A percentile compares a stretch with the other conserved stretches of the same genome.
phyloP scores from a whole-genome alignment of 2,113 vertebrate genomes.

The Alectura lathami region DNA sequence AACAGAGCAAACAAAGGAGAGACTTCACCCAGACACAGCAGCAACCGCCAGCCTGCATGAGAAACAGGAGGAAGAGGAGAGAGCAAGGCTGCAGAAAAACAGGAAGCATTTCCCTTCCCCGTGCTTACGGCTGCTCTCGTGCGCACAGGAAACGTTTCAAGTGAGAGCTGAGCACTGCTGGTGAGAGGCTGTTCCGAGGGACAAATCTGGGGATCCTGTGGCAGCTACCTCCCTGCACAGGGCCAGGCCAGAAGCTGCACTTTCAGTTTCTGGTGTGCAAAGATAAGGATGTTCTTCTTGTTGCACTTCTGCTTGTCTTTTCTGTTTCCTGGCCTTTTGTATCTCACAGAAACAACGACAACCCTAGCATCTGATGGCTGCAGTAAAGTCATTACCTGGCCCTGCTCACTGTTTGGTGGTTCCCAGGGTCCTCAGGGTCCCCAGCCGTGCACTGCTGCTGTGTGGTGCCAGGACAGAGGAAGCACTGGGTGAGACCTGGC shows the following conservation, averaged over 20 bases:
- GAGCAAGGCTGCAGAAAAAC: not conserved
- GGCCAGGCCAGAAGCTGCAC: not conserved
- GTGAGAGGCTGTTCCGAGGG: not conserved
- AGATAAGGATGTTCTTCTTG: not conserved
- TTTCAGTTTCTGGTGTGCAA: not conserved
- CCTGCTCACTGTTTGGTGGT: not conserved
- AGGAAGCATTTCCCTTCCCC: conserved; percentile 5
- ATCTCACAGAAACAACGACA: not conserved
- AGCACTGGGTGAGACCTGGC: not conserved
- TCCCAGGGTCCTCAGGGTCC: not conserved
- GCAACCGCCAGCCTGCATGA: not conserved
- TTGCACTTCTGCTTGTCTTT: not conserved
- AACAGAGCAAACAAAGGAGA: conserved; percentile 62
- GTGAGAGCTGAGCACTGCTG: not conserved
- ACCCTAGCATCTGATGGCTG: not conserved
- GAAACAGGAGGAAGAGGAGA: not conserved
- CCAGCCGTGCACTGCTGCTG: not conserved
- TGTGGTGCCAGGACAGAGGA: not conserved
- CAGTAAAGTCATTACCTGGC: not conserved
- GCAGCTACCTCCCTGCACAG: not conserved
- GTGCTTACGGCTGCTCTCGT: not conserved
- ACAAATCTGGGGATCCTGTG: not conserved
- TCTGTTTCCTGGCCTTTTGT: not conserved
- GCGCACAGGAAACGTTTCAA: not conserved
- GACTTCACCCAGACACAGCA: not conserved